Evolutionary conservation across 2,888 invertebrate genomes (phyloP).

Genomic region (Erebia epiphron): DNA sequence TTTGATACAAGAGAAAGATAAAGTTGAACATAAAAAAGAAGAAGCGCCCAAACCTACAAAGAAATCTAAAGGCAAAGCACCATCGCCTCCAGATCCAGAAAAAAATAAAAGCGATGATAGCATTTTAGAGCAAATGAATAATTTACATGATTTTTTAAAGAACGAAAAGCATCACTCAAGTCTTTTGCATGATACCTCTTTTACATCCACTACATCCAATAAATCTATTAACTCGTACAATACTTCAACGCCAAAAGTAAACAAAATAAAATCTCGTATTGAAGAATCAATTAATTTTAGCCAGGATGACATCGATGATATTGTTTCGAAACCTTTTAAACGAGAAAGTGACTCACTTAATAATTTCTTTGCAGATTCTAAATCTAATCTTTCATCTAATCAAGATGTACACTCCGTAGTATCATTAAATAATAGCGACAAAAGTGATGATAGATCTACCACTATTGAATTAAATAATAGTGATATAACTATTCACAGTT

Average conservation of each 20-base stretch:
- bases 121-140: conserved; percentile 70
- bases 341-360: conserved; percentile 76
- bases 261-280: conserved; percentile 62
- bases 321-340: conserved; percentile 75
- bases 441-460: conserved; percentile 81
- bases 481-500: conserved; percentile 89
- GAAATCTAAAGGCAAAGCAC: conserved; percentile 88
- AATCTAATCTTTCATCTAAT: conserved; percentile 76
- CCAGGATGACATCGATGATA: conserved; percentile 81
- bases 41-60: conserved; percentile 72
- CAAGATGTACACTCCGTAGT: conserved; percentile 72
- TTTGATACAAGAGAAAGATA: conserved; percentile 61
- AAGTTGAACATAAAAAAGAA: conserved; percentile 60
- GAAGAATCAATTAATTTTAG: conserved; percentile 75
- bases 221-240: conserved; percentile 57
- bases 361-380: conserved; percentile 74
- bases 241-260: conserved; percentile 78
- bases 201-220: conserved; percentile 46
- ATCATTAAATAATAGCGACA: conserved; percentile 75
- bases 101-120: conserved; percentile 78
- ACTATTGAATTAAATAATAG: conserved; percentile 89
- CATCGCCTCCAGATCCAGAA: conserved; percentile 85
- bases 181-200: conserved; percentile 58
- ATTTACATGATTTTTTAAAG: conserved; percentile 68
- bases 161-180: conserved; percentile 74